phyloP scores from a whole-genome alignment of 2,888 invertebrate species.

The Schrankia costaestrigalis region DNA sequence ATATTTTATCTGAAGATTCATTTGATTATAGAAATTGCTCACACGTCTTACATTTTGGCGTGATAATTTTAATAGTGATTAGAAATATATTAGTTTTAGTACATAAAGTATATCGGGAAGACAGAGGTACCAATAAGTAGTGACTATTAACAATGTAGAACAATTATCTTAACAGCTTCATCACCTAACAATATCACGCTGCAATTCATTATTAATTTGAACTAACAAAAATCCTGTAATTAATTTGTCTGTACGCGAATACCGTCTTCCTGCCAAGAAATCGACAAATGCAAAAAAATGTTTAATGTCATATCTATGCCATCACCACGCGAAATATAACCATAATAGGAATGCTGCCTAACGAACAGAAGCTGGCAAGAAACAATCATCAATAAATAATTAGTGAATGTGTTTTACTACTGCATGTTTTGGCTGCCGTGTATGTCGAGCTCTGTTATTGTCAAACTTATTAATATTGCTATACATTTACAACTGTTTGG shows the following conservation, averaged over 20 bases:
- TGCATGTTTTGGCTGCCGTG: slow-evolving; percentile 72
- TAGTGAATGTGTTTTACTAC: slow-evolving; percentile 69
- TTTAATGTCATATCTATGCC: slow-evolving; percentile 49
- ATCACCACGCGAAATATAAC: slow-evolving; percentile 62
- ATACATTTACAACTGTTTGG: slow-evolving; percentile 31
- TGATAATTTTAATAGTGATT: slow-evolving; percentile 44
- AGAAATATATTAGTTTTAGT: slow-evolving; percentile 23
- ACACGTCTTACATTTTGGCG: slow-evolving; percentile 76
- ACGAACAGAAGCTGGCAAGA: slow-evolving; percentile 64
- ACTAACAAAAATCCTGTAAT: slow-evolving; percentile 32
- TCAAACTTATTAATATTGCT: slow-evolving; percentile 41
- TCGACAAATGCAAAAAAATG: slow-evolving; percentile 43
- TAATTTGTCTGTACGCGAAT: slow-evolving; percentile 61
- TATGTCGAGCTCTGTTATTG: slow-evolving; percentile 59
- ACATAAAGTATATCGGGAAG: slow-evolving; percentile 22
- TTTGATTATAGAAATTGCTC: slow-evolving; percentile 49
- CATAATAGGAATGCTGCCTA: slow-evolving; percentile 70
- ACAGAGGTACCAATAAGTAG: slow-evolving; percentile 21
- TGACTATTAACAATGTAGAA: slow-evolving; percentile 25
- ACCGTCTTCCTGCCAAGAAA: slow-evolving; percentile 77
- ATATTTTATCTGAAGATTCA: slow-evolving; percentile 2
- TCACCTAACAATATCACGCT: slow-evolving; percentile 38
- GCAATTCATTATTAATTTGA: slow-evolving; percentile 33
- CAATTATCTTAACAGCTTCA: slow-evolving; percentile 37
- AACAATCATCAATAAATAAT: slow-evolving; percentile 54